These are phyloP conservation scores for Synergus umbraculus DNA, from an alignment of 2,888 invertebrate genomes.

Conservation along the genomic window DNA sequence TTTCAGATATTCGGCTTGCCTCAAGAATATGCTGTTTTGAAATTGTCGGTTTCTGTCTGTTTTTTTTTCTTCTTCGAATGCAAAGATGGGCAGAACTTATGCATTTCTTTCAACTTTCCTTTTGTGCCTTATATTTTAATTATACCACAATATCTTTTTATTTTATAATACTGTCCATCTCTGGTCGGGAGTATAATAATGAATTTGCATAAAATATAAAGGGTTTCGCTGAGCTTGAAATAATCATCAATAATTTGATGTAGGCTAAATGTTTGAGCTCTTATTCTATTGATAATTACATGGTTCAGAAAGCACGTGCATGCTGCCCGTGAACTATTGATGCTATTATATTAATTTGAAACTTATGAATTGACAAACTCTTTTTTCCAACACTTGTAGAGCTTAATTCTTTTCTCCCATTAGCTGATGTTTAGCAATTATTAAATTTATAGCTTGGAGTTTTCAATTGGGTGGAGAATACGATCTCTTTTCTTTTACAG, in stretches of 20 bases:
- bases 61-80: not conserved
- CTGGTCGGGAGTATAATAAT: not conserved
- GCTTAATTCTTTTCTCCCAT: not conserved
- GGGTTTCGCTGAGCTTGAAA: not conserved
- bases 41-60: slow-evolving; percentile 9
- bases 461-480: not conserved
- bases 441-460: not conserved
- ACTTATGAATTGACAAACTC: not conserved
- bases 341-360: not conserved
- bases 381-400: not conserved
- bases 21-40: slow-evolving; percentile 1
- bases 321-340: not conserved
- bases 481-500: not conserved
- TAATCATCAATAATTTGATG: not conserved
- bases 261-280: not conserved
- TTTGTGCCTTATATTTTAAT: no score
- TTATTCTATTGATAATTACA: not conserved
- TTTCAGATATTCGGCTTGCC: slow-evolving; percentile 44
- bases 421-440: not conserved
- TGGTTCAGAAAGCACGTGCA: slow-evolving; percentile 27
- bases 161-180: slow-evolving; percentile 15
- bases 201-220: slow-evolving; percentile 4
- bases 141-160: not conserved
- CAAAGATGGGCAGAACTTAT: slow-evolving; percentile 4
- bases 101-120: not conserved